A percentile compares a stretch with the other conserved stretches of the same genome.
Evolutionary conservation across 2,797 vertebrate genomes (phyloP).

Genomic region (Mastacembelus armatus): DNA sequence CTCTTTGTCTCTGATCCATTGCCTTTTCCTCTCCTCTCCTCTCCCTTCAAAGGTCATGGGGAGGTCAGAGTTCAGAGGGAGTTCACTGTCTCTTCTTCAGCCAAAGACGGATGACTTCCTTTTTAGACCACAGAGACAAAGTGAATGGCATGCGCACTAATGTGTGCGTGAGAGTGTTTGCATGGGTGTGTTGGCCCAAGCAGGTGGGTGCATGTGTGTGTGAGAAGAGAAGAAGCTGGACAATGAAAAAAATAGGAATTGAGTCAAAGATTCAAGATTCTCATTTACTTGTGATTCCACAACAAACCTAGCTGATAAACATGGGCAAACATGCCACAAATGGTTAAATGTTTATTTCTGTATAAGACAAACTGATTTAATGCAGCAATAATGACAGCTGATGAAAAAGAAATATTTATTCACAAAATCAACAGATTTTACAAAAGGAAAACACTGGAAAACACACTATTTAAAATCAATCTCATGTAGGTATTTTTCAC

Average conservation of each 20-base stretch:
- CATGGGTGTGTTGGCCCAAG: neutral
- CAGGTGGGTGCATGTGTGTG: neutral
- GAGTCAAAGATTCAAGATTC: neutral
- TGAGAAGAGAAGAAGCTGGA: slow-evolving; percentile 4
- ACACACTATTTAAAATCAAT: too few relatives aligned
- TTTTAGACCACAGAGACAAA: slow-evolving; percentile 62
- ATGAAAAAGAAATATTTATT: too few relatives aligned
- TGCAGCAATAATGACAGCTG: too few relatives aligned
- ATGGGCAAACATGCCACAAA: too few relatives aligned
- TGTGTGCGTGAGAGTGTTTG: slow-evolving; percentile 8
- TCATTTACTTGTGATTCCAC: too few relatives aligned
- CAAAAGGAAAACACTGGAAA: too few relatives aligned
- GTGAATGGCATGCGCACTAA: slow-evolving; percentile 31
- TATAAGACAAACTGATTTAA: neutral
- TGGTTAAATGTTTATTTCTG: too few relatives aligned
- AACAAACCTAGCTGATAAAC: too few relatives aligned
- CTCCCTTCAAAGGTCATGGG: slow-evolving; percentile 45
- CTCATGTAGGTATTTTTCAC: too few relatives aligned
- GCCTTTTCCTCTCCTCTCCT: slow-evolving; percentile 13
- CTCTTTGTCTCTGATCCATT: slow-evolving; percentile 3
- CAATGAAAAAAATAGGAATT: slow-evolving; percentile 1
- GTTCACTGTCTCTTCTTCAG: slow-evolving; percentile 65
- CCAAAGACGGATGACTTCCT: slow-evolving; percentile 77
- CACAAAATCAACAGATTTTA: too few relatives aligned
- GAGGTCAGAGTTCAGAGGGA: slow-evolving; percentile 63